Conservation (phyloP, 2,888 invertebrate species). For the Oegoconia quadripuncta region DNA sequence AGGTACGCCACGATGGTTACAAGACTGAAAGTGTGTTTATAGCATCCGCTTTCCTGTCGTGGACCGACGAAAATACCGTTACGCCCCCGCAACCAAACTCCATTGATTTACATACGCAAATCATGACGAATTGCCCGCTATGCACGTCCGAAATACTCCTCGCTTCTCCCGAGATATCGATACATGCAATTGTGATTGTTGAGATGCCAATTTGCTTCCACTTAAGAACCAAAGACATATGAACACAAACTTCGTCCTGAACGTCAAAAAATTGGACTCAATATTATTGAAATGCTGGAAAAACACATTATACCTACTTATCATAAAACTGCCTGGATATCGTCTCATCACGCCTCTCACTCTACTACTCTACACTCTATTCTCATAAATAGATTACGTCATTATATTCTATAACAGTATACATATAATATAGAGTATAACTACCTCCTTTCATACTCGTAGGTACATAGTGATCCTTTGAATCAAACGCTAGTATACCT, state of each 20-base stretch:
- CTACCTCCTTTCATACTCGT: neutral
- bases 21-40: slow-evolving; percentile 73
- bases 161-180: slow-evolving; percentile 22
- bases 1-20: slow-evolving; percentile 43
- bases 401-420: too few relatives aligned
- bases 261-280: slow-evolving; percentile 26
- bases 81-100: slow-evolving; percentile 68
- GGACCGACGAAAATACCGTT: slow-evolving; percentile 76
- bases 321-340: too few relatives aligned
- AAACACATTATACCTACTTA: too few relatives aligned
- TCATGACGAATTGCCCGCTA: slow-evolving; percentile 74
- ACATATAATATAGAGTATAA: too few relatives aligned
- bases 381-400: too few relatives aligned
- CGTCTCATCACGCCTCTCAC: too few relatives aligned
- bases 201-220: slow-evolving; percentile 34
- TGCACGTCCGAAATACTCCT: slow-evolving; percentile 60
- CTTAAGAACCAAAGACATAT: slow-evolving; percentile 31
- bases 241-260: slow-evolving; percentile 35
- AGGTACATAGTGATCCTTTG: slow-evolving; percentile 1
- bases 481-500: slow-evolving; percentile 20
- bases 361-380: too few relatives aligned
- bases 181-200: slow-evolving; percentile 35
- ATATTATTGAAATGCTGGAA: slow-evolving; percentile 29
- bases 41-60: slow-evolving; percentile 74
- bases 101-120: slow-evolving; percentile 76